Conservation (phyloP, 2,113 vertebrate species). For the Laterallus jamaicensis region DNA sequence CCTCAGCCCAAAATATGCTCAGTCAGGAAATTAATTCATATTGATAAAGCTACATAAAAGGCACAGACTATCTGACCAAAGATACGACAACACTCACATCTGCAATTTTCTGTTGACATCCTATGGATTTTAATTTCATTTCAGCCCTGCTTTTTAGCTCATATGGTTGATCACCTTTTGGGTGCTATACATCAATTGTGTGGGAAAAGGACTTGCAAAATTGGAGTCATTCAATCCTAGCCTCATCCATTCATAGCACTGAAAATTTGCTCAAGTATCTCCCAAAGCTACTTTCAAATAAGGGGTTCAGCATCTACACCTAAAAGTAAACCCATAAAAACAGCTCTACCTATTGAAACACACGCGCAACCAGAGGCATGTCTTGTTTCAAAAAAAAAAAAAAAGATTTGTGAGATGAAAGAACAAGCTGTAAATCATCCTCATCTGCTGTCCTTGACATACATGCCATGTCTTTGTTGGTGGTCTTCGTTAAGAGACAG, state of each 20-base stretch:
- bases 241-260: background rate
- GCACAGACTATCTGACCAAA: background rate
- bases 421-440: background rate
- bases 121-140: background rate
- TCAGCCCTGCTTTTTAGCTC: background rate
- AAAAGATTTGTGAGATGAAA: background rate
- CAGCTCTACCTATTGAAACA: background rate
- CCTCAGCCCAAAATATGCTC: background rate
- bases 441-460: background rate
- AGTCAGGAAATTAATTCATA: background rate
- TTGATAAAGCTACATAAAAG: background rate
- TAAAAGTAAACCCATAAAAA: background rate
- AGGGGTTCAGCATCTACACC: background rate
- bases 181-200: background rate
- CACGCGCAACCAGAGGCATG: background rate
- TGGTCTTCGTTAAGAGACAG: background rate
- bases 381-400: background rate
- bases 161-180: background rate
- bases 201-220: background rate
- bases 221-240: background rate
- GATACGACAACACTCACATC: background rate
- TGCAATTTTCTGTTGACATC: background rate
- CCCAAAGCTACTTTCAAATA: background rate
- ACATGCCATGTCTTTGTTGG: background rate
- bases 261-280: background rate